Evolutionary conservation across 2,888 invertebrate genomes (phyloP), one percentile per base, ranked within the genome.

Genomic region (Chrysopilus asiliformis): DNA sequence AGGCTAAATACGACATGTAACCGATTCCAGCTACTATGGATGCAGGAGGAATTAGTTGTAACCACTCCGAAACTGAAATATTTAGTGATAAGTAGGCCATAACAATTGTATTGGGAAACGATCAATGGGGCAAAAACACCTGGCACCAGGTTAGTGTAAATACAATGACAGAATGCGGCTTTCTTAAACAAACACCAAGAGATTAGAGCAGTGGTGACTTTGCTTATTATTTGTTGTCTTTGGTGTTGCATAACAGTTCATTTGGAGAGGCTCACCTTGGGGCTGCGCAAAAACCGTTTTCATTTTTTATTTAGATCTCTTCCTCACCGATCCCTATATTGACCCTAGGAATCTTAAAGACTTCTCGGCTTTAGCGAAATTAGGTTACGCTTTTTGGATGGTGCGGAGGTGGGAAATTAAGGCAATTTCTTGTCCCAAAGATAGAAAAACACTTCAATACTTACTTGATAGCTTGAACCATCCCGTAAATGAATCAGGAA

Each of bases 381-480:
- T n/a, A n/a, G n/a, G n/a, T n/a, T n/a, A n/a, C n/a, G n/a, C n/a
- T n/a, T n/a, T n/a, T n/a, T n/a, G n/a, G n/a, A n/a, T n/a, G n/a
- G n/a, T n/a, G n/a, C n/a, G n/a, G n/a, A n/a, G n/a, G n/a, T n/a
- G n/a, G n/a, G n/a, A n/a, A n/a, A n/a, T n/a, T n/a, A n/a, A n/a
- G n/a, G n/a, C n/a, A n/a, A n/a, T n/a, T n/a, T n/a, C n/a, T n/a
- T n/a, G n/a, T 12, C 29, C 16, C 14, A 12, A 15, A 8, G 10
- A 12, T 15, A 13, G 6, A 13, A 7, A 14, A 29, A 29, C 13
- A 2, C 2, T 15, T n/a, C 16, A 15, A 8, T 32, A 65, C 70
- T 70, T 70, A 89, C 90, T 70, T 65, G 86, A 79, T 46, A 90
- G 70, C 52, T 72, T 74, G 62, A 89, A 86, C 81, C 87, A 84